Evolutionary conservation across 2,113 vertebrate genomes (phyloP).

Genomic region (Rhabdornis inornatus): DNA sequence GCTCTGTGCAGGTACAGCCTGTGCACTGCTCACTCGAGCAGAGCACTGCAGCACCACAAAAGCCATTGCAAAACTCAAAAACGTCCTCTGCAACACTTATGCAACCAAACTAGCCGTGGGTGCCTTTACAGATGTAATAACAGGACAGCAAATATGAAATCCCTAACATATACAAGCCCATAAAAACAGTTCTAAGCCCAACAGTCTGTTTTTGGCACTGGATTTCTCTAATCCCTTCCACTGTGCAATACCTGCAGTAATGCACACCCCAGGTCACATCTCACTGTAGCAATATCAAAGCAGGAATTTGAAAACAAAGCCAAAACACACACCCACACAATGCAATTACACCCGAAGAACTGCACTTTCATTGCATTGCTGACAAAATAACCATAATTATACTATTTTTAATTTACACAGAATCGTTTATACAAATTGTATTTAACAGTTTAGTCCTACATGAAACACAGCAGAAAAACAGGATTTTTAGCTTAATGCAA

Average conservation of each 20-base stretch:
- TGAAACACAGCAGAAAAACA: background rate
- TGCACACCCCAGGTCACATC: conserved; percentile 2
- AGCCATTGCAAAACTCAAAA: conserved; percentile 2
- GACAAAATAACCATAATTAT: conserved; percentile 3
- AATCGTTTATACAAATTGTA: background rate
- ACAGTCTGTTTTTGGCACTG: background rate
- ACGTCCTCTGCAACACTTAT: conserved; percentile 7
- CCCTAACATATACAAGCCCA: background rate
- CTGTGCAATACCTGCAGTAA: conserved; percentile 30
- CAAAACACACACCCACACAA: conserved; percentile 46
- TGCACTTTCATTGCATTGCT: conserved; percentile 9
- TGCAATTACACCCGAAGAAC: conserved; percentile 5
- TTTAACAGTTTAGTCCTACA: background rate
- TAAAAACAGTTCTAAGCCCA: background rate
- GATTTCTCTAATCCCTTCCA: background rate
- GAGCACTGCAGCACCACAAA: conserved; percentile 13
- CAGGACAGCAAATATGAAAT: background rate
- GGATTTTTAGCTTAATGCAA: background rate
- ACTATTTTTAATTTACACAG: background rate
- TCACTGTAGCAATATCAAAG: conserved; percentile 11
- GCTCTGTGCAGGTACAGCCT: conserved; percentile 34
- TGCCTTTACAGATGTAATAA: background rate
- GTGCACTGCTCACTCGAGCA: background rate
- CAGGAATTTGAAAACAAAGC: conserved; percentile 35
- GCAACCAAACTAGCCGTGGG: background rate